A percentile compares a stretch with the other conserved stretches of the same genome.
Evolutionary conservation across 2,888 invertebrate genomes (phyloP).

Genomic region (Tribolium freemani): DNA sequence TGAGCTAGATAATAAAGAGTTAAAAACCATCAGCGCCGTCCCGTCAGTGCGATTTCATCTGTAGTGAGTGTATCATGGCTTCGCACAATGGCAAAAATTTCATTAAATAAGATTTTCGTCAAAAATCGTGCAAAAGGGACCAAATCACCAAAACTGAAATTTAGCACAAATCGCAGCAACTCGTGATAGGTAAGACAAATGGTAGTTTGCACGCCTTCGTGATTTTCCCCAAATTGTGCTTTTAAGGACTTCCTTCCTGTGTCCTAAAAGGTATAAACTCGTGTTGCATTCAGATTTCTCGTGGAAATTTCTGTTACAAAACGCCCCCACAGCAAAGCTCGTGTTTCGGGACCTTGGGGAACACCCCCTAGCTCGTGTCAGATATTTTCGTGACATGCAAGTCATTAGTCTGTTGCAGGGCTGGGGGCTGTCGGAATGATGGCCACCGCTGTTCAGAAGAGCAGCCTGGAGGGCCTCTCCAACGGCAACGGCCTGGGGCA

Average conservation of each 20-base stretch:
- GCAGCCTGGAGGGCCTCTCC: slow-evolving; percentile 83
- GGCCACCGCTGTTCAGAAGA: slow-evolving; percentile 88
- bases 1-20: not conserved
- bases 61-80: slow-evolving; percentile 63
- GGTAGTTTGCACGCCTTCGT: not conserved
- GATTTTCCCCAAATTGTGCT: slow-evolving; percentile 21
- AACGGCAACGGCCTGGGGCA: slow-evolving; percentile 72
- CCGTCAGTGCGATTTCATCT: slow-evolving; percentile 53
- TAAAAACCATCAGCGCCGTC: slow-evolving; percentile 40
- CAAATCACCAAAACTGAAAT: slow-evolving; percentile 6
- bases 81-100: slow-evolving; percentile 61
- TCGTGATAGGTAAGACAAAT: slow-evolving; percentile 24
- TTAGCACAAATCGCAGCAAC: slow-evolving; percentile 8
- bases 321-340: not conserved
- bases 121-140: slow-evolving; percentile 23
- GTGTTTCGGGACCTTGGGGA: slow-evolving; percentile 15
- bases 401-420: slow-evolving; percentile 11
- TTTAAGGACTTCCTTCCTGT: slow-evolving; percentile 38
- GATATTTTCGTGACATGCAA: slow-evolving; percentile 35
- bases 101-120: slow-evolving; percentile 49
- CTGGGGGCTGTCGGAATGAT: slow-evolving; percentile 65
- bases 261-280: slow-evolving; percentile 16
- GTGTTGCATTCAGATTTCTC: not conserved
- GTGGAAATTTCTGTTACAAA: not conserved
- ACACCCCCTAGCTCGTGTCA: slow-evolving; percentile 25